Evolutionary conservation across 2,888 invertebrate species (phyloP).

Genomic region (Agrochola litura): DNA sequence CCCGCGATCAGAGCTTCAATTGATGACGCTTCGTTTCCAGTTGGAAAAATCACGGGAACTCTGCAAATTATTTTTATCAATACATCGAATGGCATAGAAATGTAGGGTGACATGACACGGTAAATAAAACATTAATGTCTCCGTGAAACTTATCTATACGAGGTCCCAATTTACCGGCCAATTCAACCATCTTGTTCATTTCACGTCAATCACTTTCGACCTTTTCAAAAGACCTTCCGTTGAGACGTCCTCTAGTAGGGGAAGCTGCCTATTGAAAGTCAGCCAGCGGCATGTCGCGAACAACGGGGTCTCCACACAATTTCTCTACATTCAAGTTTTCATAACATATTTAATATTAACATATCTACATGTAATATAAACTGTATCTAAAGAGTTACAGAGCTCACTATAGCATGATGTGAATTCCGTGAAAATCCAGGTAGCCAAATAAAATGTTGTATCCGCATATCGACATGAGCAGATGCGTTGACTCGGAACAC

Average conservation of each 20-base stretch:
- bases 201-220: constrained; percentile 64
- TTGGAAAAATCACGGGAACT: not conserved
- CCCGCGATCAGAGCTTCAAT: not conserved
- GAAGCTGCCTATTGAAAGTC: constrained; percentile 73
- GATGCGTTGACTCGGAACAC: constrained; percentile 63
- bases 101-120: constrained; percentile 10
- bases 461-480: constrained; percentile 62
- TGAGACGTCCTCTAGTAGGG: constrained; percentile 64
- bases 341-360: constrained; percentile 54
- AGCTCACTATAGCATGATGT: constrained; percentile 51
- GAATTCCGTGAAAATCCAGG: constrained; percentile 41
- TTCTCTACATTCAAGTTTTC: constrained; percentile 66
- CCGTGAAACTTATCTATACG: constrained; percentile 7
- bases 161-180: constrained; percentile 26
- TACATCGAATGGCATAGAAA: constrained; percentile 1
- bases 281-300: constrained; percentile 49
- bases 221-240: constrained; percentile 68
- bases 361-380: constrained; percentile 25
- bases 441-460: constrained; percentile 54
- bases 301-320: constrained; percentile 63
- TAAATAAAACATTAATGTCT: constrained; percentile 32
- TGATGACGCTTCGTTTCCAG: not conserved
- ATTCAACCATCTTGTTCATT: constrained; percentile 48
- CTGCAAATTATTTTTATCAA: not conserved
- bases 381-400: constrained; percentile 46